A percentile compares a stretch with the other conserved stretches of the same genome.
Evolutionary conservation across 2,888 invertebrate species (phyloP).

Genomic region (Tinea trinotella): DNA sequence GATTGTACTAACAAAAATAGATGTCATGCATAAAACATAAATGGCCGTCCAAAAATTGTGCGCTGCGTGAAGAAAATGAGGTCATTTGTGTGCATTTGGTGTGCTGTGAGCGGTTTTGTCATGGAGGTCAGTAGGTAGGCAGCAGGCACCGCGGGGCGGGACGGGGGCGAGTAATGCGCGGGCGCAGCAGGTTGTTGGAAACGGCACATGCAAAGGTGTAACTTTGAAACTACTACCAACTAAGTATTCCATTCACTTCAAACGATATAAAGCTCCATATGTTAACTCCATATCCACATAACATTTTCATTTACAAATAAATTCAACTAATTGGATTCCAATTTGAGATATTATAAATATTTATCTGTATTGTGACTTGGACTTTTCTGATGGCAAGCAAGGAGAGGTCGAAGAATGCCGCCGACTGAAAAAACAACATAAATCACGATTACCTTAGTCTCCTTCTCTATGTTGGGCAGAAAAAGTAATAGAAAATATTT

Average conservation of each 20-base stretch:
- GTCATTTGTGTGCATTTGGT: conserved; percentile 15
- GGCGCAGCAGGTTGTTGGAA: conserved; percentile 28
- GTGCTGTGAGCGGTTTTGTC: conserved; percentile 12
- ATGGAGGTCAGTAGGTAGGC: conserved; percentile 20
- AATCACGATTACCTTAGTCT: too few species aligned
- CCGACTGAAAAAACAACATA: too few species aligned
- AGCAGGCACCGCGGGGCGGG: conserved; percentile 24
- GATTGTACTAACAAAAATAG: too few species aligned
- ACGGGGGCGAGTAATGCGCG: conserved; percentile 25
- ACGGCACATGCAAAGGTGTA: conserved; percentile 19
- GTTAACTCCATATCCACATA: neutral
- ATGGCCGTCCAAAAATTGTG: neutral
- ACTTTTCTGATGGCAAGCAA: too few species aligned
- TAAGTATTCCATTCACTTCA: neutral
- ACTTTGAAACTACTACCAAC: neutral
- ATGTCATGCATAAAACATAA: neutral
- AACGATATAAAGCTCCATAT: neutral
- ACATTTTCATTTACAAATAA: neutral
- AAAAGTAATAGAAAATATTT: too few species aligned
- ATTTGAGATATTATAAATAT: too few species aligned
- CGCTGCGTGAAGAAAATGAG: conserved; percentile 7
- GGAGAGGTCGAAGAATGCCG: too few species aligned
- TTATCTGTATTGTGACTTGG: too few species aligned
- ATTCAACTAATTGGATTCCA: neutral
- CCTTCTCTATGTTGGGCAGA: too few species aligned